Conservation (phyloP, 2,797 vertebrate genomes). For the Paramormyrops hopkinsi region DNA sequence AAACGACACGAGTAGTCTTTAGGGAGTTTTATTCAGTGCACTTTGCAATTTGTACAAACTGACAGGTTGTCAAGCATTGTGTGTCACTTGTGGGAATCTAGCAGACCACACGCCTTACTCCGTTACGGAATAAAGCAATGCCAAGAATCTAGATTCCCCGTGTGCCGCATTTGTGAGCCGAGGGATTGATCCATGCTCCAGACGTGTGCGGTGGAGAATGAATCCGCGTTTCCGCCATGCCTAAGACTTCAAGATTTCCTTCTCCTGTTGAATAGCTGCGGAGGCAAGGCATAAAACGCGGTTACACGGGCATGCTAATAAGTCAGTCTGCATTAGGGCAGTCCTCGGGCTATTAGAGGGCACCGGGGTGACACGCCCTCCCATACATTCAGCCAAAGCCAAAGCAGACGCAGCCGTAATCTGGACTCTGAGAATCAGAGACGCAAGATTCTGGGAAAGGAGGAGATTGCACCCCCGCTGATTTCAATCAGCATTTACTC, state of each 20-base stretch:
- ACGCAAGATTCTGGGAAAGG: not conserved
- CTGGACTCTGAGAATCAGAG: not conserved
- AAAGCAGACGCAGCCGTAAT: not conserved
- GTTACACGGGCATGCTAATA: not conserved
- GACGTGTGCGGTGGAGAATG: conserved; percentile 6
- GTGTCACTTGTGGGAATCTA: not conserved
- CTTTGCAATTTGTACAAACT: conserved; percentile 13
- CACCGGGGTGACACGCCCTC: not conserved
- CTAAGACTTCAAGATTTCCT: conserved; percentile 15
- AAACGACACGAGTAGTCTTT: not conserved
- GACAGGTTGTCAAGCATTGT: not conserved
- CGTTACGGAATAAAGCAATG: not conserved
- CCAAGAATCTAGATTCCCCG: not conserved
- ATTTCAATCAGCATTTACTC: not conserved
- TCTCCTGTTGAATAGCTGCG: conserved; percentile 43
- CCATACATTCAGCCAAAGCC: not conserved
- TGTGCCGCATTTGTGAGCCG: not conserved
- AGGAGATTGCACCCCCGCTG: not conserved
- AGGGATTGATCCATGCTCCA: not conserved
- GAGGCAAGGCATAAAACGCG: not conserved
- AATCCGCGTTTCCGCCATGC: not conserved
- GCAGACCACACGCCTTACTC: not conserved
- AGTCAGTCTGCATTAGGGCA: not conserved
- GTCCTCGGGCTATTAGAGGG: not conserved
- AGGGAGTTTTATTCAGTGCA: conserved; percentile 17